A percentile compares a stretch with the other conserved stretches of the same genome.
Conservation (phyloP, 37 sponge, comb jelly and placozoan species). For the Lycopodina hypogea region DNA sequence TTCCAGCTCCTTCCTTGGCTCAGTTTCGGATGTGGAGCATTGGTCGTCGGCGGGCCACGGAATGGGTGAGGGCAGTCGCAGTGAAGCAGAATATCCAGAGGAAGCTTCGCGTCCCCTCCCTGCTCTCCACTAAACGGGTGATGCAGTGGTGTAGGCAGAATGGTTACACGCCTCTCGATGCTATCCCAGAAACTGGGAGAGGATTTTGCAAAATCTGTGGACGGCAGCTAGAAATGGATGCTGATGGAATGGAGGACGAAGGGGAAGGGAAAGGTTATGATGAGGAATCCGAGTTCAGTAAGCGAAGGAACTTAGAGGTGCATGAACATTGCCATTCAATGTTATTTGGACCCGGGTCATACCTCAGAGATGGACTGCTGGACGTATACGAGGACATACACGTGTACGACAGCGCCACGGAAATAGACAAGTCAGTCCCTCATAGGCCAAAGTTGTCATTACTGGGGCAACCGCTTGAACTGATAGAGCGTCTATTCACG, state of each 20-base stretch:
- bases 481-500: not conserved
- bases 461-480: not conserved
- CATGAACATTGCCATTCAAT: conserved; percentile 10
- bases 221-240: conserved; percentile 7
- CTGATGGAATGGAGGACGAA: not conserved
- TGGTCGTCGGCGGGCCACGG: conserved; percentile 61
- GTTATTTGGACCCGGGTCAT: not conserved
- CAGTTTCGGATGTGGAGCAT: conserved; percentile 62
- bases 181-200: not conserved
- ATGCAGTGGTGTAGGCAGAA: conserved; percentile 79
- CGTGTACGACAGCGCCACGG: not conserved
- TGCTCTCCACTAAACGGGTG: conserved; percentile 46
- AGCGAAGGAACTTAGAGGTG: not conserved
- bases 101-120: not conserved
- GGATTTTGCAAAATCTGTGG: conserved; percentile 71
- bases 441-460: conserved; percentile 3
- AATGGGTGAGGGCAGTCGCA: conserved; percentile 86
- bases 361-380: not conserved
- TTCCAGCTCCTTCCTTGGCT: conserved; percentile 45
- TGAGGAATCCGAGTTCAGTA: not conserved
- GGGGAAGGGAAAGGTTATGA: not conserved
- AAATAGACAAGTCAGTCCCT: not conserved
- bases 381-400: conserved; percentile 3
- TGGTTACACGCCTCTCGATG: conserved; percentile 75
- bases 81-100: conserved; percentile 15